These are phyloP conservation scores for Rhyacophila brunnea DNA, from an alignment of 1,140 invertebrate species.

Conservation along the genomic window DNA sequence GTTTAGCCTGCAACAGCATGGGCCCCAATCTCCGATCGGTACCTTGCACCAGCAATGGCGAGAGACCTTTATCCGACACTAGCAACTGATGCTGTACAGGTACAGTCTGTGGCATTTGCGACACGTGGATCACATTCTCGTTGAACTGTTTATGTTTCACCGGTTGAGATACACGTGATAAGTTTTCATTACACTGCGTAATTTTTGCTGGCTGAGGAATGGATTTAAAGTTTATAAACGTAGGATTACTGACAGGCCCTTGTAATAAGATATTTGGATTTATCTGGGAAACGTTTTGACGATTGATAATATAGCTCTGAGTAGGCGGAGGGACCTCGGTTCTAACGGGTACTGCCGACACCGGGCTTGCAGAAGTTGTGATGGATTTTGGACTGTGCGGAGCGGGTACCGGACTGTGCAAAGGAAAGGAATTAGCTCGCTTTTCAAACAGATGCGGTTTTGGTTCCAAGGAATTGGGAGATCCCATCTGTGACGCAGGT, in stretches of 20 bases:
- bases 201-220: conserved; percentile 10
- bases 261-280: conserved; percentile 20
- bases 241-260: conserved; percentile 8
- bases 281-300: not conserved
- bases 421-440: not conserved
- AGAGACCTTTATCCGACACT: conserved; percentile 41
- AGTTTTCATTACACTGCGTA: conserved; percentile 4
- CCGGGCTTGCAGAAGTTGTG: not conserved
- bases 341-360: not conserved
- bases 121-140: not conserved
- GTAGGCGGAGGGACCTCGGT: no score
- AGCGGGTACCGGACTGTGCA: not conserved
- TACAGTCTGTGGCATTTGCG: not conserved
- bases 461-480: not conserved
- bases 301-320: conserved; percentile 7
- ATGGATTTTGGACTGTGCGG: not conserved
- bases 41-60: conserved; percentile 48
- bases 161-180: not conserved
- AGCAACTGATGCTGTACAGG: conserved; percentile 19
- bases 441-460: not conserved
- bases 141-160: not conserved
- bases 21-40: conserved; percentile 48
- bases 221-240: conserved; percentile 24
- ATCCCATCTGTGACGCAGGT: not conserved
- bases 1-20: conserved; percentile 49